Base-by-base conservation (phyloP, 2,113 vertebrate genomes). In the Danionella cerebrum region DNA sequence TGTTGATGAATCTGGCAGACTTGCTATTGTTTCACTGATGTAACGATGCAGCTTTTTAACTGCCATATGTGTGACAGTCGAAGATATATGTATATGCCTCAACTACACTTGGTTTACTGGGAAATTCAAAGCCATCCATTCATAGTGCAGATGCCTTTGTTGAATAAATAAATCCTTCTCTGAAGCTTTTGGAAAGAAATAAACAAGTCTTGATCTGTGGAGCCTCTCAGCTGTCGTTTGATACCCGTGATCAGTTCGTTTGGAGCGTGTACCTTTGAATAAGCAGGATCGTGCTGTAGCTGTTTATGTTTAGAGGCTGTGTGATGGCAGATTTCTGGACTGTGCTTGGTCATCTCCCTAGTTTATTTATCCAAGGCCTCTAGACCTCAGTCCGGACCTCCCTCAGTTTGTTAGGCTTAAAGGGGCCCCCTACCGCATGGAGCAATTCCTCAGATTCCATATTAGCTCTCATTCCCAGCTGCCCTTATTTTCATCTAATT, bases 371-470 rank as follows among this genome's bases (percentile, higher is more conserved):
- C 84, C 86, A 88, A 87, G 84, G 84, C 81, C 88, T 88, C 83
- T 80, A 88, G 88, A 89, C 87, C 85, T 80, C 84, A 78, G 81
- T 81, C 84, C 55, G 82, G 89, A 90, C 90, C 89, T 90, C 90
- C 88, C 87, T 90, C 85, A 87, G 87, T 91, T 90, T 91, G 90
- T 89, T 89, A 89, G 87, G 87, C 84, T 90, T 89, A 83, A 84
- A 84, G 85, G 83, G 86, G 85, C 85, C 83, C 86, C 82, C 81
- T 82, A 85, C 83, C 83, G 84, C 88, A 89, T 84, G 81, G 74
- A 82, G 82, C 84, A 89, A 88, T 89, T 90, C 87, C 82, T 86
- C 76, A 84, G 85, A 89, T 90, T 90, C 88, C 87, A 87, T 82
- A 84, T 90, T 76, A 86, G 83, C 84, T 88, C 81, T 81, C 78